Percentiles rank a stretch among this genome's conserved stretches.
Conservation (phyloP, 2,797 vertebrate genomes). For the Amniataba percoides region DNA sequence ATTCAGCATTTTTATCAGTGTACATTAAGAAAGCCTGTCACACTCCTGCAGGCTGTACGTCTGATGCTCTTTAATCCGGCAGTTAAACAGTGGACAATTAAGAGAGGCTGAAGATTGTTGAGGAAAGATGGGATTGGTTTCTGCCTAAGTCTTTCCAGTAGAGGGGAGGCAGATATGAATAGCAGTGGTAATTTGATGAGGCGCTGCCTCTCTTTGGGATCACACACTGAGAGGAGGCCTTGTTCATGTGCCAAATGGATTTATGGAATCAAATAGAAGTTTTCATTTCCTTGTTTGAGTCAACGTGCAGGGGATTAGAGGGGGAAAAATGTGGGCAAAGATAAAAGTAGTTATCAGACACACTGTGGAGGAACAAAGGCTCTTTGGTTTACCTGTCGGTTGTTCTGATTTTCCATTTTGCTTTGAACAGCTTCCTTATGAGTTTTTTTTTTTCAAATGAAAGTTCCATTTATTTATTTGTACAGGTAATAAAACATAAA, state of each 20-base stretch:
- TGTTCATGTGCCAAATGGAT: conserved; percentile 85
- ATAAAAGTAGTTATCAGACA: conserved; percentile 78
- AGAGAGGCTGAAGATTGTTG: conserved; percentile 69
- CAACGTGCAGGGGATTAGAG: conserved; percentile 77
- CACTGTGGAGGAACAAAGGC: conserved; percentile 66
- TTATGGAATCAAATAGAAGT: conserved; percentile 83
- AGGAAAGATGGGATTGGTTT: conserved; percentile 84
- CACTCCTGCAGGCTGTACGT: conserved; percentile 52
- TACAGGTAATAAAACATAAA: neutral
- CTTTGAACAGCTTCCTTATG: conserved; percentile 53
- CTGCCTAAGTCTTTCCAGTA: conserved; percentile 78
- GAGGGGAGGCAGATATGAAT: conserved; percentile 80
- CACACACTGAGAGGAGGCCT: conserved; percentile 82
- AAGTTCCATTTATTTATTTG: conserved; percentile 6
- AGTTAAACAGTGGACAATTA: conserved; percentile 75
- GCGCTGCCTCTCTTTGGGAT: conserved; percentile 75
- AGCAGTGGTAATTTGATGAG: conserved; percentile 83
- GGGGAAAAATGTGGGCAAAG: conserved; percentile 74
- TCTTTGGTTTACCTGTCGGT: conserved; percentile 71
- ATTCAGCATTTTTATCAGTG: conserved; percentile 20
- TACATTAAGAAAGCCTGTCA: conserved; percentile 35
- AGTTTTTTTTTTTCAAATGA: neutral
- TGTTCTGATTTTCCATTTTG: conserved; percentile 62
- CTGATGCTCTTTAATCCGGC: conserved; percentile 72
- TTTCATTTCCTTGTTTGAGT: conserved; percentile 85